Base-by-base conservation (phyloP, 2,888 invertebrate species). In the Octonoba sinensis region DNA sequence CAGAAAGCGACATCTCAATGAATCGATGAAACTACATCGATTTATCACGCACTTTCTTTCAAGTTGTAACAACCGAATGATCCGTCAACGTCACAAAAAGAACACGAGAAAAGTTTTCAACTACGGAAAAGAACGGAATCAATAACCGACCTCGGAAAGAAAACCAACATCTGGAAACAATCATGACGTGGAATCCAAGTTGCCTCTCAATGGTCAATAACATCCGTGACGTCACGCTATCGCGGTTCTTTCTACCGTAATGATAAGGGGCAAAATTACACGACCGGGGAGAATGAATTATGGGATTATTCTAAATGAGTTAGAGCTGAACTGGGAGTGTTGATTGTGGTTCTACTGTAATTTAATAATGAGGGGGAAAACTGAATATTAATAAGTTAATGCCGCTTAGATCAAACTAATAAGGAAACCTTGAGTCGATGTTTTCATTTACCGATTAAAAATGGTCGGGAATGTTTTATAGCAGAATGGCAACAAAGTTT, bases 161-260 rank as follows among this genome's bases (percentile, higher is more conserved):
- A 44, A 46, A 59, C 49, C 77, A 65, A 64, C 77, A 77, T 77
- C 77, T 77, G 77, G 77, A 46, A 77, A 65, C 70, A 49, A 70
- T 77, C 71, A 47, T 74, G 74, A 74, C 74, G 74, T 74, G 64
- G 54, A 3, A 18, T 46, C 8, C 54, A 12, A 16, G n/a, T 57
- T 12, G 44, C 36, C 49, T 13, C 24, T 22, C 24, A 69, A 13
- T 62, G 76, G 76, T 69, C 77, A 59, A 77, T 77, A 27, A 36
- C 24, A 15, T 13, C 16, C 12, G 27, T 71, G 77, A 77, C 69
- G 65, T 70, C 64, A 70, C 70, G 18, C 36, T 36, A 20, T 47
- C 24, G 57, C 18, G 27, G 46, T 46, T 73, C 20, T n/a, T 18
- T 57, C 16, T 64, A 56, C 44, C 60, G n/a, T 18, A 18, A 64